These are phyloP conservation scores for Phlogophora meticulosa DNA, from an alignment of 2,888 invertebrate genomes.

Conservation along the genomic window DNA sequence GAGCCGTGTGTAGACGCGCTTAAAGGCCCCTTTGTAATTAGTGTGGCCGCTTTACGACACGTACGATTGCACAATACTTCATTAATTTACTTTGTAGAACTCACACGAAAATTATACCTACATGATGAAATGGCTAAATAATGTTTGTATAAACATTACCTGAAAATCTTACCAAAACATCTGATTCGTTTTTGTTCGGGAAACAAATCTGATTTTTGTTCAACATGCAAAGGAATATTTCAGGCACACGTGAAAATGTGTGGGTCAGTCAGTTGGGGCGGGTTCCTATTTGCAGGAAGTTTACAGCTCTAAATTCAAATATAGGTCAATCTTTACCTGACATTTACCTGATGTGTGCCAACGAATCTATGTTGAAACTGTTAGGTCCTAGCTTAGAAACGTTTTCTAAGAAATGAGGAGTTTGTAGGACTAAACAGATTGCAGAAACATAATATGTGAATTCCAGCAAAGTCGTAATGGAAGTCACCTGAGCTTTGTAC, in stretches of 20 bases:
- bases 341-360: slow-evolving; percentile 13
- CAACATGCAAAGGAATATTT: background rate
- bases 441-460: no score
- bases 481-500: no score
- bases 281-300: slow-evolving; percentile 29
- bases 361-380: slow-evolving; percentile 18
- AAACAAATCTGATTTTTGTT: background rate
- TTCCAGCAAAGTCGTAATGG: no score
- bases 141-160: background rate
- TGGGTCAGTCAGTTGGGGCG: slow-evolving; percentile 21
- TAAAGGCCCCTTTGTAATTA: slow-evolving; percentile 46
- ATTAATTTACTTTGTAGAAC: slow-evolving; percentile 15
- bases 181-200: background rate
- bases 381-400: no score
- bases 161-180: no score
- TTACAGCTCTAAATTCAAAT: slow-evolving; percentile 39
- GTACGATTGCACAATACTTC: slow-evolving; percentile 19
- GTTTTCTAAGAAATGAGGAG: no score
- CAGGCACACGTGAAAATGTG: background rate
- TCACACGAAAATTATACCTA: slow-evolving; percentile 2
- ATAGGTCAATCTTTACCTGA: slow-evolving; percentile 43
- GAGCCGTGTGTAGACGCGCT: slow-evolving; percentile 38
- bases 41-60: slow-evolving; percentile 23
- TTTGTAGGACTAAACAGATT: no score
- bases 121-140: background rate